phyloP scores from a whole-genome alignment of 2,888 invertebrate genomes.

The Cantharis flavilabris region DNA sequence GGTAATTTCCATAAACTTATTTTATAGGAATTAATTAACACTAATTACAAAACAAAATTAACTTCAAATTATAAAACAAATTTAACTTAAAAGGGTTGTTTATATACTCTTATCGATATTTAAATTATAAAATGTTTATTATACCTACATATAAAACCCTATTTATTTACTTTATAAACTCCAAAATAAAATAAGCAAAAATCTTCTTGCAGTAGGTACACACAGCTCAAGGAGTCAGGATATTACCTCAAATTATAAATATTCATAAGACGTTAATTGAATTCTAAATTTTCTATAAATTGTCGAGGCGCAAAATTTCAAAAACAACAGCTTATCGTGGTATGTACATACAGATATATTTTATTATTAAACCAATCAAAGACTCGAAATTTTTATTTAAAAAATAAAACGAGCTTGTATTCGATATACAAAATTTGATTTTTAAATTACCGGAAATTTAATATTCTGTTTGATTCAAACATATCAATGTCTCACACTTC shows the following conservation, averaged over 20 bases:
- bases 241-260: neutral
- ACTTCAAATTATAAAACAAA: neutral
- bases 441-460: neutral
- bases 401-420: neutral
- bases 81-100: neutral
- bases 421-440: neutral
- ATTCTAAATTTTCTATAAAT: neutral
- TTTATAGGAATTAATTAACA: neutral
- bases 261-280: neutral
- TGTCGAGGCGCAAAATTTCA: neutral
- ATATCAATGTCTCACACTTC: neutral
- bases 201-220: neutral
- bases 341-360: neutral
- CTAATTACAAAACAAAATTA: neutral
- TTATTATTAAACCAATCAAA: neutral
- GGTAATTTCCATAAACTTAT: neutral
- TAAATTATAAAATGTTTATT: neutral
- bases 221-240: neutral
- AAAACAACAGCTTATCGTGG: neutral
- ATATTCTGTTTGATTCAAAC: neutral
- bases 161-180: neutral
- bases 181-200: neutral
- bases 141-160: neutral
- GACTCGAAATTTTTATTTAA: neutral
- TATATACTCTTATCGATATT: neutral